Conservation (phyloP, 2,113 vertebrate genomes). For the Delphinus delphis region DNA sequence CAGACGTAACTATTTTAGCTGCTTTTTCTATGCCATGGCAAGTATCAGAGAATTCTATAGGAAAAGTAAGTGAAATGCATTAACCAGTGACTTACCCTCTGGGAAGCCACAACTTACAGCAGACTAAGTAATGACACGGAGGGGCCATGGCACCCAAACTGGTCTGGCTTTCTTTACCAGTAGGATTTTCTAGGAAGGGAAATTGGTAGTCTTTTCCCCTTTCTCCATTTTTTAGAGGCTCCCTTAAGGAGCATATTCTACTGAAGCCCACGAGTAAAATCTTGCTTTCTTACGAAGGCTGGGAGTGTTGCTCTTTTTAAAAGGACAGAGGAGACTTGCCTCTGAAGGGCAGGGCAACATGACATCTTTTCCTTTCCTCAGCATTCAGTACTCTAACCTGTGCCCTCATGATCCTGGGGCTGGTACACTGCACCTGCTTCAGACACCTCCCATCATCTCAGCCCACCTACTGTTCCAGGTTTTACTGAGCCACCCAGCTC, state of each 20-base stretch:
- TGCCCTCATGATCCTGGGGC: neutral
- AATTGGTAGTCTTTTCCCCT: neutral
- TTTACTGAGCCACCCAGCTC: neutral
- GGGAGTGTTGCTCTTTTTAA: neutral
- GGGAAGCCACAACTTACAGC: neutral
- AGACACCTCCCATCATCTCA: neutral
- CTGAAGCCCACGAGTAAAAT: neutral
- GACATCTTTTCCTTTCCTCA: neutral
- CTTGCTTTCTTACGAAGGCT: neutral
- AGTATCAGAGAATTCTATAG: neutral
- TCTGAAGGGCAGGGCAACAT: neutral
- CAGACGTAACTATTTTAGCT: neutral
- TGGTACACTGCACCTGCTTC: neutral
- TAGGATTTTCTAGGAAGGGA: neutral
- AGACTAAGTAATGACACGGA: neutral
- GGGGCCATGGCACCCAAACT: neutral
- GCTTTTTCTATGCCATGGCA: neutral
- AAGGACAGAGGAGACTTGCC: neutral
- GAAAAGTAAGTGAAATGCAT: neutral
- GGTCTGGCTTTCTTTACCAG: neutral
- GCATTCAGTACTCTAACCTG: neutral
- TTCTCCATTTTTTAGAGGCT: neutral
- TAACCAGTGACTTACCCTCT: neutral
- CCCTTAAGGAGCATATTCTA: neutral
- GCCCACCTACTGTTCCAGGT: neutral